Evolutionary conservation across 2,888 invertebrate genomes (phyloP).

Genomic region (Coelopa pilipes): DNA sequence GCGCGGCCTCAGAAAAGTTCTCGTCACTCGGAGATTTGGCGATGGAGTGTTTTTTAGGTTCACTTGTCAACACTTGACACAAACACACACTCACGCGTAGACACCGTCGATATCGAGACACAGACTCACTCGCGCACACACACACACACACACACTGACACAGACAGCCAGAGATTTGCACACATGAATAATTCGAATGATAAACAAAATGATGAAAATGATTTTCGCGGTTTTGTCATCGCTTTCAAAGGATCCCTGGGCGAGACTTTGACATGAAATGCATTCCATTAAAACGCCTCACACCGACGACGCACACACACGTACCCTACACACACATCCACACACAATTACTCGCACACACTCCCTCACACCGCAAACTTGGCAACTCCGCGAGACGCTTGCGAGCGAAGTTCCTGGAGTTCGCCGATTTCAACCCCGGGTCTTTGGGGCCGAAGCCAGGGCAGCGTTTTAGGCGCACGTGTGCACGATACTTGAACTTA

Average conservation of each 20-base stretch:
- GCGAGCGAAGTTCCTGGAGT: too few species aligned
- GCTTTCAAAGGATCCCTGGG: not conserved
- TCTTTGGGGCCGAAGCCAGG: not conserved
- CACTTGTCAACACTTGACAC: slow-evolving; percentile 30
- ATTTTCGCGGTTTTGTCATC: slow-evolving; percentile 12
- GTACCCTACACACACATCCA: too few species aligned
- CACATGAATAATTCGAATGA: slow-evolving; percentile 14
- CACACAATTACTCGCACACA: too few species aligned
- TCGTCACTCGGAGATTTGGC: not conserved
- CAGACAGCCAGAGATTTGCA: not conserved
- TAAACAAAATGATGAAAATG: slow-evolving; percentile 1
- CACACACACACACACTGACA: not conserved
- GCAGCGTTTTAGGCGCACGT: slow-evolving; percentile 29
- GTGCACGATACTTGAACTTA: slow-evolving; percentile 27
- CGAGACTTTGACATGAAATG: not conserved
- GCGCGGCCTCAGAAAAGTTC: not conserved
- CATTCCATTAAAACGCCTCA: slow-evolving; percentile 13
- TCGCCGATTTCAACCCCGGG: slow-evolving; percentile 1
- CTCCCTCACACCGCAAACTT: too few species aligned
- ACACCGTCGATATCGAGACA: not conserved
- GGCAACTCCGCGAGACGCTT: too few species aligned
- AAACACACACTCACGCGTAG: not conserved
- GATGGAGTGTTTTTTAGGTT: slow-evolving; percentile 23
- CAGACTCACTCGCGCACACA: not conserved
- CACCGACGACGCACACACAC: not conserved